A percentile compares a stretch with the other conserved stretches of the same genome.
These are phyloP conservation scores for Syngnathoides biaculeatus DNA, from an alignment of 2,113 vertebrate species.

Conservation along the genomic window DNA sequence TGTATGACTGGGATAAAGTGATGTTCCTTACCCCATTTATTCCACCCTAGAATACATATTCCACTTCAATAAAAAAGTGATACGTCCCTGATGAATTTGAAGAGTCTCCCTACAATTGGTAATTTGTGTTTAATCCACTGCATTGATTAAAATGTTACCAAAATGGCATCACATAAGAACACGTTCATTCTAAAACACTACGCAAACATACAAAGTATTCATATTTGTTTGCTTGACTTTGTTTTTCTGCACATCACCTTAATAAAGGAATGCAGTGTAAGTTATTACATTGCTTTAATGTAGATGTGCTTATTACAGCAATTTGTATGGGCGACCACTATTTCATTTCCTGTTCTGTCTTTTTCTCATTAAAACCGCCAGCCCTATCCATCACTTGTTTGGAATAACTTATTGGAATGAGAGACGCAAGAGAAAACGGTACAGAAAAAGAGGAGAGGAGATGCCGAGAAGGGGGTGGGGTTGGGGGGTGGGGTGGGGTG, in stretches of 20 bases:
- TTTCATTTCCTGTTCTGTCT: conserved; percentile 66
- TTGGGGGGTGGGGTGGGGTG: no score
- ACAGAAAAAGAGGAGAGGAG: conserved; percentile 3
- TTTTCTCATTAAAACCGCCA: conserved; percentile 69
- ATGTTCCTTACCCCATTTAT: conserved; percentile 24
- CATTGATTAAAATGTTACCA: conserved; percentile 67
- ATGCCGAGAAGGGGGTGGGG: background rate
- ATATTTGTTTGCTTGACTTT: conserved; percentile 54
- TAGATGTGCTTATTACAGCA: conserved; percentile 71
- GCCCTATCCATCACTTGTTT: conserved; percentile 61
- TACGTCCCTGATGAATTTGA: conserved; percentile 50
- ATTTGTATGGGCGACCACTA: conserved; percentile 64
- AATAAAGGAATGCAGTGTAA: conserved; percentile 63
- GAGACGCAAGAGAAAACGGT: conserved; percentile 18
- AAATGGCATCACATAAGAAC: conserved; percentile 71
- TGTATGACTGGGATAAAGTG: conserved; percentile 20
- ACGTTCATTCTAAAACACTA: conserved; percentile 72
- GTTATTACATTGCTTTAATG: conserved; percentile 70
- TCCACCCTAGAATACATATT: background rate
- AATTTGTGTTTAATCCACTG: conserved; percentile 74
- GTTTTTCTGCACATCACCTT: conserved; percentile 33
- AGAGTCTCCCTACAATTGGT: conserved; percentile 62
- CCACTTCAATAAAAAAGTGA: conserved; percentile 19
- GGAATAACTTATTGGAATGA: conserved; percentile 38
- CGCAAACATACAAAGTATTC: conserved; percentile 56